Conservation (phyloP, 2,113 vertebrate species). For the Corynorhinus townsendii region DNA sequence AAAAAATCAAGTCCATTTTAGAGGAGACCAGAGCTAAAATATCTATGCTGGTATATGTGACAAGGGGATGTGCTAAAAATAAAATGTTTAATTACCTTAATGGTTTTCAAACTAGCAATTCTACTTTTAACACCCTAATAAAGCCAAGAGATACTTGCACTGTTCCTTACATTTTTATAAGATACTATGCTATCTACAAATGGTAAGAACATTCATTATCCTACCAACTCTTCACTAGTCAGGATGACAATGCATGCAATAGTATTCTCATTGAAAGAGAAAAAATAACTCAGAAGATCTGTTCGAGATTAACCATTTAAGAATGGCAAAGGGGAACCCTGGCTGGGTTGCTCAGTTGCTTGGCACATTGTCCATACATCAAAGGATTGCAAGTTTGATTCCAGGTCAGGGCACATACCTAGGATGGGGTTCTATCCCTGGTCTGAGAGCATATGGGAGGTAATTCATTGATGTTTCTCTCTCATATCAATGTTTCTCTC, state of each 20-base stretch:
- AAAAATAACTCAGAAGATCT: neutral
- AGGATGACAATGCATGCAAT: neutral
- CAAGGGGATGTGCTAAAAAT: neutral
- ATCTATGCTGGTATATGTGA: neutral
- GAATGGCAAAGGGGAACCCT: neutral
- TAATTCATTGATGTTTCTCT: too few relatives aligned
- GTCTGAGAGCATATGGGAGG: too few relatives aligned
- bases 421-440: too few relatives aligned
- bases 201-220: neutral
- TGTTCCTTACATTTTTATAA: neutral
- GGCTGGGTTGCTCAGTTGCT: too few relatives aligned
- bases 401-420: too few relatives aligned
- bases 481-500: too few relatives aligned
- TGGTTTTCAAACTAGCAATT: neutral
- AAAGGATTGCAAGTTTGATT: too few relatives aligned
- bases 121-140: neutral
- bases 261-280: neutral
- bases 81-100: constrained; percentile 9
- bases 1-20: constrained; percentile 6
- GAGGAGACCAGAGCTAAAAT: neutral
- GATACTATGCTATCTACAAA: neutral
- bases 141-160: neutral
- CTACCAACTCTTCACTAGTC: neutral
- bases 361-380: too few relatives aligned
- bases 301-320: neutral